A percentile compares a stretch with the other conserved stretches of the same genome.
phyloP scores from a whole-genome alignment of 1,140 invertebrate genomes.

The Euschistus heros region DNA sequence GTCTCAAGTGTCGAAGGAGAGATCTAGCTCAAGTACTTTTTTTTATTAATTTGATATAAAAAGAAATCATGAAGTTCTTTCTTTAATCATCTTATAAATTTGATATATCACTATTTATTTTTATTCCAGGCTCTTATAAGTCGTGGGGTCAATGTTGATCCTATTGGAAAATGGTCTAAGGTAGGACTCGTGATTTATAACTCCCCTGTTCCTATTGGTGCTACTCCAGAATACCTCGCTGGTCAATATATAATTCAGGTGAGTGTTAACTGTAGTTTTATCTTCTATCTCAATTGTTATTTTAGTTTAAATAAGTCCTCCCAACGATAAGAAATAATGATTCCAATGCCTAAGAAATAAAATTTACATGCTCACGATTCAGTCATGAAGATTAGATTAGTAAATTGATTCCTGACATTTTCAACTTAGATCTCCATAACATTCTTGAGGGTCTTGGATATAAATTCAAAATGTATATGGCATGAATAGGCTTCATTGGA shows the following conservation, averaged over 20 bases:
- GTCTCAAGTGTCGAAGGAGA: slow-evolving; percentile 82
- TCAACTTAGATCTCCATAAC: too few species aligned
- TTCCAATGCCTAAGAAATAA: too few species aligned
- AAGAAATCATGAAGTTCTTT: too few species aligned
- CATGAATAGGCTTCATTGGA: too few species aligned
- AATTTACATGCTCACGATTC: too few species aligned
- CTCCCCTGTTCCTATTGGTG: slow-evolving; percentile 91
- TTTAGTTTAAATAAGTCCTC: too few species aligned
- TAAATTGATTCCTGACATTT: too few species aligned
- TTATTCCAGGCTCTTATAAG: slow-evolving; percentile 67
- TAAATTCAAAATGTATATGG: too few species aligned
- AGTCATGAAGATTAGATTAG: too few species aligned
- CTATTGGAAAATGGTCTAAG: slow-evolving; percentile 97
- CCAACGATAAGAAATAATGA: too few species aligned
- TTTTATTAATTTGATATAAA: not conserved
- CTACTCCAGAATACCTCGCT: slow-evolving; percentile 97
- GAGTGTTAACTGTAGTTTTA: not conserved
- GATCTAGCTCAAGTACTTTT: slow-evolving; percentile 74
- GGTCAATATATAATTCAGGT: slow-evolving; percentile 95
- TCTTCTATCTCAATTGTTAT: too few species aligned
- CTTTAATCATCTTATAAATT: not conserved
- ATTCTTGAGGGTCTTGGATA: too few species aligned
- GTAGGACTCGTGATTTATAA: slow-evolving; percentile 95
- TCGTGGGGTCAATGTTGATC: slow-evolving; percentile 95
- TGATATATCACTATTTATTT: not conserved